These are phyloP conservation scores for Catharus bicknelli DNA, from an alignment of 2,113 vertebrate species.

Conservation along the genomic window DNA sequence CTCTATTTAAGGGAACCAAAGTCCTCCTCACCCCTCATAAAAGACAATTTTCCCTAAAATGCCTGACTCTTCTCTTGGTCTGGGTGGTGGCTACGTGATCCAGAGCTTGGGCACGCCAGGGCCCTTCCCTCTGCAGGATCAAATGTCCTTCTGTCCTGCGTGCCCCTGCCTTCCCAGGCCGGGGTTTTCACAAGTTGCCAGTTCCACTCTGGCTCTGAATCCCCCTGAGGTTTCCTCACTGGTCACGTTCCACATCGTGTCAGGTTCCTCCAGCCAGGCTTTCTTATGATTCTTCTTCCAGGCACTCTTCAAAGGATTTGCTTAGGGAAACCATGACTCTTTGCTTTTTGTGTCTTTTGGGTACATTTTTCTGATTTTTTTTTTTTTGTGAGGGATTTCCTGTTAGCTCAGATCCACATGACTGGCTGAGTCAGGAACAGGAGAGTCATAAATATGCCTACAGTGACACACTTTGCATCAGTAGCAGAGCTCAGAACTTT, in stretches of 20 bases:
- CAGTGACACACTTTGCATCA: accelerated
- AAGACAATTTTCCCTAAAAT: background rate
- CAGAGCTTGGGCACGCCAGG: background rate
- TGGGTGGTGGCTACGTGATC: background rate
- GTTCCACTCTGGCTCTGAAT: background rate
- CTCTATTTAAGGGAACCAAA: background rate
- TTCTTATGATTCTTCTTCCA: background rate
- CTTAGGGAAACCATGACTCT: background rate
- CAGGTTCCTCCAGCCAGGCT: background rate
- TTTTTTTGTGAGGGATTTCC: background rate
- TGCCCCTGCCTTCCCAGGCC: background rate
- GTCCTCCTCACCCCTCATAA: background rate
- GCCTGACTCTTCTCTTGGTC: background rate
- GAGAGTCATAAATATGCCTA: background rate
- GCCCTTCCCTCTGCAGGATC: background rate
- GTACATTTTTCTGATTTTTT: background rate
- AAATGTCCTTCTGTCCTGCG: background rate
- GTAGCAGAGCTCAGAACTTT: background rate
- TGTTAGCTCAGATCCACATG: background rate
- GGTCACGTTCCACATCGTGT: background rate
- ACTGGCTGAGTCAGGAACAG: background rate
- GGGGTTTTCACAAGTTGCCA: background rate
- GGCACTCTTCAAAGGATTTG: background rate
- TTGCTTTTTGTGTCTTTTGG: background rate
- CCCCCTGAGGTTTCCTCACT: background rate